Evolutionary conservation across 37 sponge, comb jelly and placozoan genomes (phyloP), one percentile per base, ranked within the genome.

Genomic region (Tethya wilhelma): DNA sequence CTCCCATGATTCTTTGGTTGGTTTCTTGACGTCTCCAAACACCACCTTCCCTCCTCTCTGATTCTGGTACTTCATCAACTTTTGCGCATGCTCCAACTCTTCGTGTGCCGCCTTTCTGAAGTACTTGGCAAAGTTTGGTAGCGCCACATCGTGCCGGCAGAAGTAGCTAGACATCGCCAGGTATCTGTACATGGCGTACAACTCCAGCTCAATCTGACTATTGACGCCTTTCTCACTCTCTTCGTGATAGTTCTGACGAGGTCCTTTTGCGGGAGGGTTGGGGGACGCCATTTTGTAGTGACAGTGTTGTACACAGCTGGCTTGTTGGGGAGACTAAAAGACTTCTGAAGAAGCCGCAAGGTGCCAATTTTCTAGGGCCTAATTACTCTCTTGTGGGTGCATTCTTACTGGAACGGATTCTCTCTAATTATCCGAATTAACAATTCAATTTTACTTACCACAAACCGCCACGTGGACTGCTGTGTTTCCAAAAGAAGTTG

Each of bases 151-250:
- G 57, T 77, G 67, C 34, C 96, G 77, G 69, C 88, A 89, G 68
- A 85, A 95, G 70, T 92, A 78, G 82, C 90, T 69, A 30, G 88
- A 91, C 96, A 95, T 87, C n/a, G 96, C 80, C 23, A 85, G 79
- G 64, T 95, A 95, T 60, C 79, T 78, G 87, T 95, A 95, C 72
- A 88, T 69, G 56, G 96, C 92, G 59, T 92, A 71, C 71, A 95
- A 75, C 72, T 95, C 96, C 82, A 95, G 5, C 78, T 85, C 89
- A 63, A 95, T 95, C 77, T 91, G 96, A 31, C 77, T 64, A 85
- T 95, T 95, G 62, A 95, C 79, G 0, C 74, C 93, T 8, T 56
- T 79, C 86, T 95, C 96, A 42, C 71, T 80, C 2, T 92, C 92
- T 1, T 25, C 59, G 64, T 79, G 75, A 80, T 81, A 95, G 77